phyloP scores from a whole-genome alignment of 2,113 vertebrate species.

The Phoenicopterus ruber region DNA sequence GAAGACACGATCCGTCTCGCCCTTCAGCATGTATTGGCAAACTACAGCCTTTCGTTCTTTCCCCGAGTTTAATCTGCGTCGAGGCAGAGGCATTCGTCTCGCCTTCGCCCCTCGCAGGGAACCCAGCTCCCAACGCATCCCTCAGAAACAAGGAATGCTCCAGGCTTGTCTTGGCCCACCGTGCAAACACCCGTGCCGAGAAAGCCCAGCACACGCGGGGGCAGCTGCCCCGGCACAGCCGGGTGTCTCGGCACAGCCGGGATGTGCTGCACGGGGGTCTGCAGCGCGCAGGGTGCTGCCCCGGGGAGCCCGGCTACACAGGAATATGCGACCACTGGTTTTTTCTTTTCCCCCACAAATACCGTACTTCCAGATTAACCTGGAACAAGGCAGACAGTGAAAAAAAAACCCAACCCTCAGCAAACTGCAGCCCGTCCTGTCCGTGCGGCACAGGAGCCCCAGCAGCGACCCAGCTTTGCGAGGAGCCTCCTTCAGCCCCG shows the following conservation, averaged over 20 bases:
- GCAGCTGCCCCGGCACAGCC: background rate
- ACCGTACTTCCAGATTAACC: background rate
- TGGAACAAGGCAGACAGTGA: background rate
- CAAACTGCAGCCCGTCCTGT: fast-evolving
- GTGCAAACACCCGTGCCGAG: fast-evolving
- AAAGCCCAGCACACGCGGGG: fast-evolving
- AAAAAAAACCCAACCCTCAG: background rate
- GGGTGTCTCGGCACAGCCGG: fast-evolving
- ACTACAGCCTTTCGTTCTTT: background rate
- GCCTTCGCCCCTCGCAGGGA: fast-evolving
- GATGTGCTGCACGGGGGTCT: background rate
- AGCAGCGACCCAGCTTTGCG: fast-evolving
- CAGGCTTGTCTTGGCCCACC: background rate
- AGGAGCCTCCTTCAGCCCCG: background rate
- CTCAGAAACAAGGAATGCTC: background rate
- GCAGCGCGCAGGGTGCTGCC: fast-evolving
- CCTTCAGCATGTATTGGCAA: background rate
- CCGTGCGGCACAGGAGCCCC: fast-evolving
- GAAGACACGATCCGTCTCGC: background rate
- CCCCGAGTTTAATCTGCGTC: fast-evolving
- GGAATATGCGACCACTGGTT: fast-evolving
- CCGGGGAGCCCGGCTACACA: fast-evolving
- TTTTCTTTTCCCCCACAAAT: background rate
- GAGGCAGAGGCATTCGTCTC: background rate
- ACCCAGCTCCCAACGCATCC: background rate